Evolutionary conservation across 2,113 vertebrate genomes (phyloP).

Genomic region (Caranx ignobilis): DNA sequence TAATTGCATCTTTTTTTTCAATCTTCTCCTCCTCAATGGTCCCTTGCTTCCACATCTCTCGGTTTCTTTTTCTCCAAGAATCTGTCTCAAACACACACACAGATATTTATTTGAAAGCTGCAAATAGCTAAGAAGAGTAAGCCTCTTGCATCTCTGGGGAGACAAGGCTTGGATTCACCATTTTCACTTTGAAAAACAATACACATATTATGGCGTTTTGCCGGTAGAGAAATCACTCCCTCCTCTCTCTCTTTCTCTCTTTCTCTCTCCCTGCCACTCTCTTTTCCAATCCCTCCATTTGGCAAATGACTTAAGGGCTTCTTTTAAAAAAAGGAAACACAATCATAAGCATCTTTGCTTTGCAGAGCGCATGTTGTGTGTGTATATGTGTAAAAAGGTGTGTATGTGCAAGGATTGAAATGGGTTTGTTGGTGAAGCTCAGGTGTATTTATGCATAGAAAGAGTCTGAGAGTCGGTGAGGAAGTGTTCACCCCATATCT

Average conservation of each 20-base stretch:
- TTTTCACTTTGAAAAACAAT: slow-evolving; percentile 74
- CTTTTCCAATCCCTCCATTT: slow-evolving; percentile 44
- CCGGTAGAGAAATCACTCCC: slow-evolving; percentile 52
- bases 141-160: slow-evolving; percentile 55
- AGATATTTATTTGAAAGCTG: slow-evolving; percentile 69
- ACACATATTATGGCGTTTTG: slow-evolving; percentile 52
- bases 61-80: slow-evolving; percentile 28
- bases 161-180: slow-evolving; percentile 56
- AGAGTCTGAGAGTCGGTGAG: neutral
- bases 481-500: neutral
- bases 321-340: slow-evolving; percentile 27
- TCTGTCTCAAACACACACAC: slow-evolving; percentile 10
- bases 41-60: slow-evolving; percentile 35
- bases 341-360: slow-evolving; percentile 45
- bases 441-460: neutral
- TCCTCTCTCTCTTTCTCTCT: neutral
- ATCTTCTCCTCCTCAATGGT: slow-evolving; percentile 51
- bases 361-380: slow-evolving; percentile 25
- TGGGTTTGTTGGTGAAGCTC: neutral
- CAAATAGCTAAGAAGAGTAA: slow-evolving; percentile 64
- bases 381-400: neutral
- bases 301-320: slow-evolving; percentile 67
- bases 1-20: slow-evolving; percentile 73
- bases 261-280: neutral
- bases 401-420: neutral